Percentiles rank a stretch among this genome's conserved stretches.
phyloP scores from a whole-genome alignment of 2,888 invertebrate genomes.

The Fragum sueziense region DNA sequence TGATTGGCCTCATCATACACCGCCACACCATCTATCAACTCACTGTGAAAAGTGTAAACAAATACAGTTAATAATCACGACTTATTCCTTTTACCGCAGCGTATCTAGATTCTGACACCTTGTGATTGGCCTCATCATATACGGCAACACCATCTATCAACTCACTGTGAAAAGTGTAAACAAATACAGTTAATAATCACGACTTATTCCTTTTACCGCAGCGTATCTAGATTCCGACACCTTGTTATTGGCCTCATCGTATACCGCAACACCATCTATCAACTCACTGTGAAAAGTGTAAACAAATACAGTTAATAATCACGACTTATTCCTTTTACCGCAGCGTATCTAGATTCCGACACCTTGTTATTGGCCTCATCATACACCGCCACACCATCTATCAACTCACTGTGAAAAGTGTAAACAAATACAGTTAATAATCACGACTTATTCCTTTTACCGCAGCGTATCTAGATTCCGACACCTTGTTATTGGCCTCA shows the following conservation, averaged over 20 bases:
- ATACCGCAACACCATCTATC: conserved; percentile 91
- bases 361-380: conserved; percentile 89
- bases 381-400: conserved; percentile 91
- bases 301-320: no score
- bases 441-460: conserved; percentile 91
- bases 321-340: conserved; percentile 91
- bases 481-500: conserved; percentile 87
- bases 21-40: conserved; percentile 91
- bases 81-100: conserved; percentile 93
- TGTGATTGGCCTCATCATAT: conserved; percentile 88
- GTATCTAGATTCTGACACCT: conserved; percentile 84
- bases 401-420: conserved; percentile 87
- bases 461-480: conserved; percentile 86
- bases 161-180: conserved; percentile 87
- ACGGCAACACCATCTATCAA: conserved; percentile 91
- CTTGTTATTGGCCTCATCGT: conserved; percentile 88
- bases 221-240: conserved; percentile 85
- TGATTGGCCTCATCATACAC: conserved; percentile 89
- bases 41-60: conserved; percentile 85
- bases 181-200: no score
- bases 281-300: conserved; percentile 87
- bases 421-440: no score
- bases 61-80: no score
- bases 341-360: conserved; percentile 85
- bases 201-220: conserved; percentile 92